These are phyloP conservation scores for Protophormia terraenovae DNA, from an alignment of 2,888 invertebrate genomes.

Conservation along the genomic window DNA sequence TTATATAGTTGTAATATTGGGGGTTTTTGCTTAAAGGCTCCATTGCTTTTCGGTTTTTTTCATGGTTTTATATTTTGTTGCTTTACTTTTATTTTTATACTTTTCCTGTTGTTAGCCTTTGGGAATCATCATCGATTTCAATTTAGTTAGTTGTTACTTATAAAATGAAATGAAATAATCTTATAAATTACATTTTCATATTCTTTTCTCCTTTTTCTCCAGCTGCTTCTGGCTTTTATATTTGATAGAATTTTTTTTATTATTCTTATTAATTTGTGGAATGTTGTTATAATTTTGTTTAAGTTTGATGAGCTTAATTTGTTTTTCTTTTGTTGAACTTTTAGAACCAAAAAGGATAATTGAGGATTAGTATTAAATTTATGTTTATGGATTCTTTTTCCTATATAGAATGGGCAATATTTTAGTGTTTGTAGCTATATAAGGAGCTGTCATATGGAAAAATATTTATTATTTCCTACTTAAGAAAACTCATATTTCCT, in stretches of 20 bases:
- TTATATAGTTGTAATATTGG: conserved; percentile 5
- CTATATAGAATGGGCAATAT: background rate
- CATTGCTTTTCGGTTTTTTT: conserved; percentile 57
- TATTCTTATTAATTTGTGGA: conserved; percentile 52
- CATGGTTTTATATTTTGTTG: conserved; percentile 1
- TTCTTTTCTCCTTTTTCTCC: conserved; percentile 17
- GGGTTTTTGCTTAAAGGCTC: conserved; percentile 56
- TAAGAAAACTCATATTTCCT: too few relatives aligned
- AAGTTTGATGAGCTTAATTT: conserved; percentile 61
- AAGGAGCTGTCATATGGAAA: too few relatives aligned
- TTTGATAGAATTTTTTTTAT: background rate
- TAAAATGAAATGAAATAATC: conserved; percentile 66
- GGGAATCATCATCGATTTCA: conserved; percentile 68
- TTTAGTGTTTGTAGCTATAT: too few relatives aligned
- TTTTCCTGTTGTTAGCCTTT: conserved; percentile 55
- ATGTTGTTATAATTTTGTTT: conserved; percentile 59
- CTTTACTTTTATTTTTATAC: conserved; percentile 10
- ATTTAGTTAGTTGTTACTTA: conserved; percentile 67
- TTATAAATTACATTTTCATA: conserved; percentile 64
- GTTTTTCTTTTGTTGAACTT: conserved; percentile 66
- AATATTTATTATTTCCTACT: too few relatives aligned
- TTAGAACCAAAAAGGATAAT: conserved; percentile 52
- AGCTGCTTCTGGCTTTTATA: background rate
- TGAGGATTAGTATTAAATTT: conserved; percentile 17
- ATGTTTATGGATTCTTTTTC: background rate